Evolutionary conservation across 2,113 vertebrate genomes (phyloP).

Genomic region (Astatotilapia flaviijosephi): DNA sequence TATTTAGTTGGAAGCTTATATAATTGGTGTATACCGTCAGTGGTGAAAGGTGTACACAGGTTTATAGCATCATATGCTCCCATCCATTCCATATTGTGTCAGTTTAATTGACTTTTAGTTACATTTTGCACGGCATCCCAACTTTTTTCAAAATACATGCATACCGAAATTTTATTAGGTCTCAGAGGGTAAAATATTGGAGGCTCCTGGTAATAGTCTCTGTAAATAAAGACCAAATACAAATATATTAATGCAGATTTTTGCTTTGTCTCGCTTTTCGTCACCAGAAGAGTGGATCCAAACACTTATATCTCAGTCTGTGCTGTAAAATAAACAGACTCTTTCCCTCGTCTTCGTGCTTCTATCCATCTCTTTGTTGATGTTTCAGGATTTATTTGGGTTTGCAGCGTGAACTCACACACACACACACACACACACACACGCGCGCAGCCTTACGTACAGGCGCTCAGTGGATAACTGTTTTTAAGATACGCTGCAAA

Average conservation of each 20-base stretch:
- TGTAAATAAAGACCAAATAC: neutral
- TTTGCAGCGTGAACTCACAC: neutral
- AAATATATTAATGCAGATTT: neutral
- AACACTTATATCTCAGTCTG: neutral
- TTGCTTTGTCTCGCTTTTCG: neutral
- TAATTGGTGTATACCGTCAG: neutral
- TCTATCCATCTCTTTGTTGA: neutral
- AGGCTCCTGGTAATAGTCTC: fast-evolving
- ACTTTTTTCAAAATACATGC: fast-evolving
- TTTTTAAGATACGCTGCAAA: neutral
- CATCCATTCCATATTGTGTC: neutral
- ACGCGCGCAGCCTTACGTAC: neutral
- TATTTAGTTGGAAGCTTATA: neutral
- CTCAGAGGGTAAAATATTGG: neutral
- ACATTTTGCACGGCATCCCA: neutral
- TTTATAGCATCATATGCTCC: neutral
- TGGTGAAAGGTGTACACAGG: neutral
- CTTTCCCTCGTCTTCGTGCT: neutral
- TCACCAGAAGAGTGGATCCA: fast-evolving
- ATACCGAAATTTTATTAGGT: neutral
- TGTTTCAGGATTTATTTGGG: neutral
- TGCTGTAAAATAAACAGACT: neutral
- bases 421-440: neutral
- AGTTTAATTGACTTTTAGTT: neutral
- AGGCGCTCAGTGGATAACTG: neutral